Evolutionary conservation across 2,113 vertebrate species (phyloP), one percentile per base, ranked within the genome.

Genomic region (Eurypyga helias): DNA sequence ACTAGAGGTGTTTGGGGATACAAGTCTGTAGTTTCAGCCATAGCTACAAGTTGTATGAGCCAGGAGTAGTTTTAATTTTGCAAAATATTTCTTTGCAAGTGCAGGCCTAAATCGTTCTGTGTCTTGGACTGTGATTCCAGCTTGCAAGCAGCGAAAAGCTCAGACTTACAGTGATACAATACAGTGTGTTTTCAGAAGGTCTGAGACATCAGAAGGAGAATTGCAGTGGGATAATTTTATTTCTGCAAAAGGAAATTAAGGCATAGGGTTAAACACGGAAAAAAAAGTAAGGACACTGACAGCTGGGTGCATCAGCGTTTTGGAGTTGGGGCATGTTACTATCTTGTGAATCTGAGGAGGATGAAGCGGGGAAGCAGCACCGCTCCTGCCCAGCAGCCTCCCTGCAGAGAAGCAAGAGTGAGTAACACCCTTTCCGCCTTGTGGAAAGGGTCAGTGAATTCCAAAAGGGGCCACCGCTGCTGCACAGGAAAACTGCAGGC

Each of bases 51-150:
- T 24, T 80, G 4, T 34, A 5, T 45, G 26, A 85, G 10, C 24
- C 29, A 61, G 69, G 13, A 65, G 29, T 21, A 38, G 34, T 88
- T 92, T 80, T 72, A 76, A 72, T 96, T 95, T 87, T 87, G 33
- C 34, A 83, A 78, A 87, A 24, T 28, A 55, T 43, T 75, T 87
- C 41, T 62, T 82, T 60, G 41, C 23, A 64, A 71, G 21, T 62
- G 20, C 21, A 84, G 34, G 17, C 16, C 34, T 46, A 34, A 75
- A 89, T 36, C 45, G 46, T 24, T 6, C 21, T 34, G 17, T 69
- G 26, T 64, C 58, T 88, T 76, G 17, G 31, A 48, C 54, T 86
- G 29, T 16, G 45, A 38, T 25, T 79, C 26, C 43, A 67, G 41
- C 17, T 76, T 83, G 25, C 69, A 87, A 62, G 26, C 28, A 66